Conservation (phyloP, 2,888 invertebrate genomes). For the Mamestra brassicae region DNA sequence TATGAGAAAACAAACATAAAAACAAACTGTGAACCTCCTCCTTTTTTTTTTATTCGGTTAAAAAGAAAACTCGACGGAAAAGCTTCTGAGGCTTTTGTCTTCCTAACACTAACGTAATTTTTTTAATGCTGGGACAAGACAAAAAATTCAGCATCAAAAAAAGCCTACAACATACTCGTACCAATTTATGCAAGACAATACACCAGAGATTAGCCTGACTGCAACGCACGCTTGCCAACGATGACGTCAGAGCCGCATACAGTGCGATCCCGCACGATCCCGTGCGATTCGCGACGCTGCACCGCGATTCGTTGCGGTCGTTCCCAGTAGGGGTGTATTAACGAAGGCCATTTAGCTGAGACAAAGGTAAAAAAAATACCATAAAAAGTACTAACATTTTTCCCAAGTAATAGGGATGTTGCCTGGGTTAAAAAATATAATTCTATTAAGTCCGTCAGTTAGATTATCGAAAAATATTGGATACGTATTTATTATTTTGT, state of each 20-base stretch:
- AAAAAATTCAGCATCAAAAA: slow-evolving; percentile 6
- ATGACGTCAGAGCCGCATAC: slow-evolving; percentile 53
- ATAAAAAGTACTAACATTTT: neutral
- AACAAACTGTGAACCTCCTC: too few species aligned
- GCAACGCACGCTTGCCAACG: slow-evolving; percentile 34
- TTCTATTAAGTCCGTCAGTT: too few species aligned
- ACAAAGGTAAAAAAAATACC: neutral
- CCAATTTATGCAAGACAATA: slow-evolving; percentile 31
- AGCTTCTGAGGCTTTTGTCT: neutral
- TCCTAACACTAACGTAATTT: too few species aligned
- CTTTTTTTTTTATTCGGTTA: too few species aligned
- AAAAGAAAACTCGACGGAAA: too few species aligned
- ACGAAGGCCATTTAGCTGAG: too few species aligned
- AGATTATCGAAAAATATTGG: too few species aligned
- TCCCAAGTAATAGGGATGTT: neutral
- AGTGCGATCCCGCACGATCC: neutral
- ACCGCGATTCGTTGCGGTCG: slow-evolving; percentile 38
- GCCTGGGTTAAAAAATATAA: too few species aligned
- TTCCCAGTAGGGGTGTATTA: neutral
- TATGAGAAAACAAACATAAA: too few species aligned
- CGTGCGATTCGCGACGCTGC: slow-evolving; percentile 31
- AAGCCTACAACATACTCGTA: neutral
- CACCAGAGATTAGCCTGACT: slow-evolving; percentile 30
- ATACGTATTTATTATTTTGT: too few species aligned
- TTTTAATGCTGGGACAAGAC: neutral